Evolutionary conservation across 64 coral and sea anemone genomes (phyloP).

Genomic region (Pocillopora verrucosa): DNA sequence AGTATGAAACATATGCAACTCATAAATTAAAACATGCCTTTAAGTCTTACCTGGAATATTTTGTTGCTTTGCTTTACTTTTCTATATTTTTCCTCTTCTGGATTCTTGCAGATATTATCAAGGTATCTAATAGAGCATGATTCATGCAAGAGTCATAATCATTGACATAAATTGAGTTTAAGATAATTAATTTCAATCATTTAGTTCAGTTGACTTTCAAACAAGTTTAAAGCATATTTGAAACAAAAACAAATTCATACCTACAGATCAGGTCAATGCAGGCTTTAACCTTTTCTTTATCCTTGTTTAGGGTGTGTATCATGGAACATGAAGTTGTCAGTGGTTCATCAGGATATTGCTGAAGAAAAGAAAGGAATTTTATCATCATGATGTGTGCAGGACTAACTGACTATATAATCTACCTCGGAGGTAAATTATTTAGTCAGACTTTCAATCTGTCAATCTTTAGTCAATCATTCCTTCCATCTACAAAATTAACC

Average conservation of each 20-base stretch:
- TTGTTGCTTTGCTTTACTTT: constrained; percentile 92
- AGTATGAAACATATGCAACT: too few species aligned
- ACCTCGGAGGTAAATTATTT: too few species aligned
- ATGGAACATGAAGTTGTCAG: constrained; percentile 51
- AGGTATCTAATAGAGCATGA: constrained; percentile 71
- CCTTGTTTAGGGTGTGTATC: constrained; percentile 67
- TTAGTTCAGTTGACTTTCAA: neutral
- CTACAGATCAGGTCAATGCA: constrained; percentile 77
- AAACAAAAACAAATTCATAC: constrained; percentile 21
- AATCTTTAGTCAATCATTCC: too few species aligned
- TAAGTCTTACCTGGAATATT: constrained; percentile 83
- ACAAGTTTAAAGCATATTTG: neutral
- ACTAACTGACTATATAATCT: too few species aligned
- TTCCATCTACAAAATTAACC: too few species aligned
- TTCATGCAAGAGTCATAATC: neutral
- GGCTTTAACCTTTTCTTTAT: constrained; percentile 57
- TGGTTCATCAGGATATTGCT: constrained; percentile 54
- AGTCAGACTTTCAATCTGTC: too few species aligned
- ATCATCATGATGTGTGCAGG: too few species aligned
- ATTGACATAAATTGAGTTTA: neutral
- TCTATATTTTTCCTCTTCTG: constrained; percentile 87
- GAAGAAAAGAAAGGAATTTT: neutral
- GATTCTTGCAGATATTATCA: constrained; percentile 91
- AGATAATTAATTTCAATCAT: too few species aligned
- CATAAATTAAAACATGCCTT: neutral